phyloP scores from a whole-genome alignment of 1,140 invertebrate genomes.

The Alviniconcha marisindica region DNA sequence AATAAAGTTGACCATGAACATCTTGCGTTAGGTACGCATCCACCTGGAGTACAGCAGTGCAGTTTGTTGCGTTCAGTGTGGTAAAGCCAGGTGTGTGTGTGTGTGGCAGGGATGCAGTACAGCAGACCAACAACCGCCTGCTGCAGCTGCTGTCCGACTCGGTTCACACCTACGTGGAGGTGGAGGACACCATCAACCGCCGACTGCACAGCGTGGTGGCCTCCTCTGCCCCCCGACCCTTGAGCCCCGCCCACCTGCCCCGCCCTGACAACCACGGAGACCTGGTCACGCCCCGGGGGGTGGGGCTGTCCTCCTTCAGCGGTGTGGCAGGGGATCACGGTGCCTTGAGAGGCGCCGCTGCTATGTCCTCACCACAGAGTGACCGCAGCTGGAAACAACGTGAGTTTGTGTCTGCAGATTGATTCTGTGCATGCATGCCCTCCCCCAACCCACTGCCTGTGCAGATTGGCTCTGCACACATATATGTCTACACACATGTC shows the following conservation, averaged over 20 bases:
- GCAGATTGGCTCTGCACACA: too few species aligned
- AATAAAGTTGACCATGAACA: too few species aligned
- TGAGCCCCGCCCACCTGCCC: slow-evolving; percentile 19
- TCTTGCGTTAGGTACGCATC: too few species aligned
- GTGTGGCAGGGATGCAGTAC: slow-evolving; percentile 59
- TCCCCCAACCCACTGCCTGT: too few species aligned
- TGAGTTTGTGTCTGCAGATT: not conserved
- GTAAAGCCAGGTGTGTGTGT: too few species aligned
- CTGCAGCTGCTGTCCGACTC: slow-evolving; percentile 68
- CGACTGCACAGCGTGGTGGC: slow-evolving; percentile 58
- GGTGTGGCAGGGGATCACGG: not conserved
- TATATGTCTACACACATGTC: too few species aligned
- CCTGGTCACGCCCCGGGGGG: slow-evolving; percentile 9
- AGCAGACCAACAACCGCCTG: slow-evolving; percentile 68
- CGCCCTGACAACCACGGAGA: not conserved
- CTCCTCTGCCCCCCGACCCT: slow-evolving; percentile 46
- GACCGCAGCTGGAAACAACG: slow-evolving; percentile 28
- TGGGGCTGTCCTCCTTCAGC: slow-evolving; percentile 9
- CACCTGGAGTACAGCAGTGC: too few species aligned
- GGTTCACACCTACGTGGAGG: slow-evolving; percentile 67
- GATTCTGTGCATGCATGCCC: not conserved
- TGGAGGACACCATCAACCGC: slow-evolving; percentile 68
- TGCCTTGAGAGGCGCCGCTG: slow-evolving; percentile 36
- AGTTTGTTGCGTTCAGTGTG: too few species aligned
- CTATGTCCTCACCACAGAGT: slow-evolving; percentile 31